Conservation (phyloP, 92 coral and sea anemone genomes). For the Heteractis magnifica region DNA sequence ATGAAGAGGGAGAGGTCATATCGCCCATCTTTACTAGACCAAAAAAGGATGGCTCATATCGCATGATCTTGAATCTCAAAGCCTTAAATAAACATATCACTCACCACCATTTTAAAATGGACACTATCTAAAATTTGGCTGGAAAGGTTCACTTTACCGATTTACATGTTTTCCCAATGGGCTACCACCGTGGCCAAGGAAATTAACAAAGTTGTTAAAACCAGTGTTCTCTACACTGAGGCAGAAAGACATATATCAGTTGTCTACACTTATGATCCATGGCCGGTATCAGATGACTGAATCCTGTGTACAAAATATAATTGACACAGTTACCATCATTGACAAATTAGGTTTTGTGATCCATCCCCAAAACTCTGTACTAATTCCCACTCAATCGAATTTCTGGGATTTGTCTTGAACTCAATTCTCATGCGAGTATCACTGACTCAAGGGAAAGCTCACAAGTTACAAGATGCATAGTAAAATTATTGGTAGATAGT, state of each 20-base stretch:
- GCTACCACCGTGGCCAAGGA: neutral
- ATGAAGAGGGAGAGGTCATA: too few species aligned
- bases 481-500: neutral
- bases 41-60: too few species aligned
- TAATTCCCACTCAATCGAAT: constrained; percentile 1
- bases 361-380: constrained; percentile 38
- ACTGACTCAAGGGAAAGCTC: too few species aligned
- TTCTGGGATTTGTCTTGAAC: too few species aligned
- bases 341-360: neutral
- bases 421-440: neutral
- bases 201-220: too few species aligned
- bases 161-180: neutral
- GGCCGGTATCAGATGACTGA: constrained; percentile 3
- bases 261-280: constrained; percentile 18
- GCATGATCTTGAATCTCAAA: too few species aligned
- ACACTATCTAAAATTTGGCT: neutral
- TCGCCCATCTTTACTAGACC: too few species aligned
- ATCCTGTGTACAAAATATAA: constrained; percentile 15
- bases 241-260: neutral
- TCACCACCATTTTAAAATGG: too few species aligned
- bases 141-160: constrained; percentile 20
- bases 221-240: neutral
- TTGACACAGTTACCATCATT: constrained; percentile 30
- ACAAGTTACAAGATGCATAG: too few species aligned
- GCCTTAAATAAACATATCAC: too few species aligned